Evolutionary conservation across 1,140 invertebrate species (phyloP).

Genomic region (Homarus americanus): DNA sequence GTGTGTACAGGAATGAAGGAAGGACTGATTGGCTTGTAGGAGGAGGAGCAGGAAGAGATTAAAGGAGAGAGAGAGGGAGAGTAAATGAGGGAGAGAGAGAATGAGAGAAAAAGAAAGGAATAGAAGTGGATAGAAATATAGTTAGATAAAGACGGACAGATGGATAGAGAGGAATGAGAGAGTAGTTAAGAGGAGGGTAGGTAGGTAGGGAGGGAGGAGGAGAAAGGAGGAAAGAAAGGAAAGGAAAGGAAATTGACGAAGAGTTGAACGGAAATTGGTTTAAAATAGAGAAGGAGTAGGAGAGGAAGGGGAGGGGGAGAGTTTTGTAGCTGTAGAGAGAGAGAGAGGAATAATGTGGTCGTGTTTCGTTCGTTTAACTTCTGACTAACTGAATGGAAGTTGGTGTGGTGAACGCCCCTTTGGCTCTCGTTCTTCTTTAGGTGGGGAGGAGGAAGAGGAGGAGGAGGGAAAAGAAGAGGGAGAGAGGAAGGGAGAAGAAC

Average conservation of each 20-base stretch:
- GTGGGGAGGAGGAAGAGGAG: neutral
- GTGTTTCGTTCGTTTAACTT: too few species aligned
- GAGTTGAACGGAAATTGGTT: neutral
- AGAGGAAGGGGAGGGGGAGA: neutral
- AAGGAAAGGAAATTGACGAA: neutral
- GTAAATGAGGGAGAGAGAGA: neutral
- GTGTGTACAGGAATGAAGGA: too few species aligned
- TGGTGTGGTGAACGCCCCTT: too few species aligned
- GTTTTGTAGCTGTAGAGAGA: neutral
- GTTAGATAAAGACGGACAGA: neutral
- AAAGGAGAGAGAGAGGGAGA: neutral
- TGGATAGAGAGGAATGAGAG: neutral
- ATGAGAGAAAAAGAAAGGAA: neutral
- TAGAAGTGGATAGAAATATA: too few species aligned
- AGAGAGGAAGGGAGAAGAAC: neutral
- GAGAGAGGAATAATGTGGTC: too few species aligned
- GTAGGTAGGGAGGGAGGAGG: neutral
- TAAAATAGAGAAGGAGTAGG: neutral
- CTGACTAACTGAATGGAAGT: too few species aligned
- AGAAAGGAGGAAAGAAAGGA: neutral
- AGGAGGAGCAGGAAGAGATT: neutral
- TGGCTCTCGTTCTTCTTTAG: too few species aligned
- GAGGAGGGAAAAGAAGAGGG: neutral
- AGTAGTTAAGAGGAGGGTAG: neutral
- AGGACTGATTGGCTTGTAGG: too few species aligned